Evolutionary conservation across 2,797 vertebrate genomes (phyloP).

Genomic region (Bucorvus abyssinicus): DNA sequence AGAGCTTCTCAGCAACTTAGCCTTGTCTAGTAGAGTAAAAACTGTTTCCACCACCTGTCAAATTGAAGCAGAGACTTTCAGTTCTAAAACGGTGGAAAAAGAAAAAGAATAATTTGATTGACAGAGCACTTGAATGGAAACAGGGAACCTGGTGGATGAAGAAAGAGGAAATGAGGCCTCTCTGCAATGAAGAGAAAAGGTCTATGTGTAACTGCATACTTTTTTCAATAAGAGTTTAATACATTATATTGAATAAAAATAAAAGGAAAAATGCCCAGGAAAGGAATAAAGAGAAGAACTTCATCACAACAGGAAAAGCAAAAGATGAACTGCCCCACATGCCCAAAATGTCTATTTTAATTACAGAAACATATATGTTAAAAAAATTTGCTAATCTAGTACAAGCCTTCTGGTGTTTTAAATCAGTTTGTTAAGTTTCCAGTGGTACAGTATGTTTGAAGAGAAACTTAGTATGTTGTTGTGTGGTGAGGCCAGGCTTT

Average conservation of each 20-base stretch:
- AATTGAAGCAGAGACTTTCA: not conserved
- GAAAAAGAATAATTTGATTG: not conserved
- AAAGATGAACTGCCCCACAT: not conserved
- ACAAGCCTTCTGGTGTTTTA: not conserved
- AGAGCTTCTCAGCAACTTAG: not conserved
- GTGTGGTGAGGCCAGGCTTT: not conserved
- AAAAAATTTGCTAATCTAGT: not conserved
- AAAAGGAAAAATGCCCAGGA: not conserved
- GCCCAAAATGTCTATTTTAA: not conserved
- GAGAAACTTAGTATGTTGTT: not conserved
- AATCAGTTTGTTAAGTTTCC: not conserved
- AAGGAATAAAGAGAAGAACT: not conserved
- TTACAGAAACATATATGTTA: not conserved
- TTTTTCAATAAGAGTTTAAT: not conserved
- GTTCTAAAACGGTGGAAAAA: not conserved
- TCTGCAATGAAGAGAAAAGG: not conserved
- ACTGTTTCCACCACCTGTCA: not conserved
- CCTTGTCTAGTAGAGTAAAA: not conserved
- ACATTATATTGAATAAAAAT: not conserved
- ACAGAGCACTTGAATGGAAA: not conserved
- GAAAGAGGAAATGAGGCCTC: not conserved
- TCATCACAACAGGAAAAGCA: not conserved
- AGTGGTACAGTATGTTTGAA: not conserved
- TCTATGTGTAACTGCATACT: not conserved
- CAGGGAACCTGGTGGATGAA: not conserved